Base-by-base conservation (phyloP, 2,888 invertebrate species). In the Lepidonotus clava region DNA sequence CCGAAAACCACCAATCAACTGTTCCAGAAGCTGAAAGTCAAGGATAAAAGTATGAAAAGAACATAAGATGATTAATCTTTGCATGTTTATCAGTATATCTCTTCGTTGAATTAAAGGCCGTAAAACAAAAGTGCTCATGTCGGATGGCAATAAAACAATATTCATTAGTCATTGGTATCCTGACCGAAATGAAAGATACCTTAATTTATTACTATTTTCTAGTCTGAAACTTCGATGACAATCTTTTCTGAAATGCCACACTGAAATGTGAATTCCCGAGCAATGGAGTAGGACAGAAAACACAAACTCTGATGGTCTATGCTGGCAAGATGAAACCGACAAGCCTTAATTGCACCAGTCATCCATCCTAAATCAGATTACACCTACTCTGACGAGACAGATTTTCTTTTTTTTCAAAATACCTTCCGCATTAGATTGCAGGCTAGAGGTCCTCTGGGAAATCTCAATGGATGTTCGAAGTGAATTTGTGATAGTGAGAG, bases 401-500 rank as follows among this genome's bases (percentile, higher is more conserved):
- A 61, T 61, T 28, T 18, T 1, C 61, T 28, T 28, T 56, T 61
- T n/a, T 61, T 61, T 61, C 24, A 32, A 61, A 61, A 61, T 61
- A 61, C 24, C 28, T 61, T 24, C 28, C 61, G 24, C 24, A 61
- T 61, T 61, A 61, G 61, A 61, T 61, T 61, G 61, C 61, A n/a
- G 61, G 28, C 61, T 61, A 61, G 61, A 24, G 28, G n/a, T 28
- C 28, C 24, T 24, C 11, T 2, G 61, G 61, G 24, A 61, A 61
- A 61, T 61, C 61, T 24, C 61, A 61, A 61, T 61, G 61, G 61
- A 32, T 61, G 61, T 28, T 61, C 61, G 11, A n/a, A 32, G 61
- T 24, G 11, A 61, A 61, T 61, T 61, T 11, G 2, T 61, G 24
- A 4, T 61, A 11, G 61, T 24, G 11, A 32, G 28, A 32, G 61